Percentiles rank a stretch among this genome's conserved stretches.
Evolutionary conservation across 2,888 invertebrate genomes (phyloP).

Genomic region (Conomelus anceps): DNA sequence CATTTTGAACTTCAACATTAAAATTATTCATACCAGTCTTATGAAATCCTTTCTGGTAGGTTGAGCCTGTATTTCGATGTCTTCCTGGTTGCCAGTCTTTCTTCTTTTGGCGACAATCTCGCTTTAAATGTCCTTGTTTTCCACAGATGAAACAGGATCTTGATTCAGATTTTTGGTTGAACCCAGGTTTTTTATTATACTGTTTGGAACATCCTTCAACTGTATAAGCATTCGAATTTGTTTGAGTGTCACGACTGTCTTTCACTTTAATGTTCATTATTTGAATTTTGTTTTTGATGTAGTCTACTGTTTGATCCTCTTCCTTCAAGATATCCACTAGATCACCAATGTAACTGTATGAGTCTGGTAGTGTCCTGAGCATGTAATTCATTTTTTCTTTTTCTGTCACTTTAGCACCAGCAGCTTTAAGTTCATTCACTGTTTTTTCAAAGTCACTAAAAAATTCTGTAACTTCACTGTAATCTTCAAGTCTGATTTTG

Average conservation of each 20-base stretch:
- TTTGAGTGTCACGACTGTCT: conserved; percentile 18
- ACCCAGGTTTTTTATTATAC: background rate
- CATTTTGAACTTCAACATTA: conserved; percentile 15
- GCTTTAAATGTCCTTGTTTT: conserved; percentile 29
- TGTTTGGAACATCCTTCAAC: conserved; percentile 15
- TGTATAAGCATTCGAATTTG: conserved; percentile 27
- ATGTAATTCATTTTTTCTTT: conserved; percentile 33
- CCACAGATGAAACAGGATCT: conserved; percentile 17
- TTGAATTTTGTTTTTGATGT: conserved; percentile 35
- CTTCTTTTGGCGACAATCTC: conserved; percentile 23
- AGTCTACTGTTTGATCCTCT: conserved; percentile 34
- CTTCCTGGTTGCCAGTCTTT: background rate
- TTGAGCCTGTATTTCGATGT: background rate
- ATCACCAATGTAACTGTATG: conserved; percentile 34
- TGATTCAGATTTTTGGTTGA: too few relatives aligned
- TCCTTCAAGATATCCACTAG: conserved; percentile 32
- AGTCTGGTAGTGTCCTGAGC: conserved; percentile 32
- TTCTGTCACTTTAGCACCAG: conserved; percentile 28
- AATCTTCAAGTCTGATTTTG: conserved; percentile 29
- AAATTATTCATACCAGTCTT: conserved; percentile 8
- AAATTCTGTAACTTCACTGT: conserved; percentile 18
- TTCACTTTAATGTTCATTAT: conserved; percentile 28
- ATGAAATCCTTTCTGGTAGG: background rate
- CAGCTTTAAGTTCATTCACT: conserved; percentile 33
- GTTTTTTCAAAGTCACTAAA: conserved; percentile 33